Conservation (phyloP, 2,797 vertebrate genomes). For the Steatocranus sp. region DNA sequence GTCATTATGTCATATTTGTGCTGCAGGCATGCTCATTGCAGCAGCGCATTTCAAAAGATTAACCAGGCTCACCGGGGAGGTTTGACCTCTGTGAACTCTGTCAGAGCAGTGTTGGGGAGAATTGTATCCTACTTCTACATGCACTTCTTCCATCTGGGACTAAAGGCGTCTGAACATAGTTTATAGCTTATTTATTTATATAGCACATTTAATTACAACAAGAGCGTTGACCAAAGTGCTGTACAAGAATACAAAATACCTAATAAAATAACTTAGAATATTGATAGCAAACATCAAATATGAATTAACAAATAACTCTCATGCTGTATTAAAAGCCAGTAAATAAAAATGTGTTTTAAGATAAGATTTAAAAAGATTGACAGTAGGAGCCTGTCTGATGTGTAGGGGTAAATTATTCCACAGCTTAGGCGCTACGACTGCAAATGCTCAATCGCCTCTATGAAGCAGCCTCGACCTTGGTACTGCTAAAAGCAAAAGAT, state of each 20-base stretch:
- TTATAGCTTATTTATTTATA: not conserved
- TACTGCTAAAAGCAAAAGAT: not conserved
- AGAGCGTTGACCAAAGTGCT: not conserved
- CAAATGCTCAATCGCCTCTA: not conserved
- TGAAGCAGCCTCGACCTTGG: not conserved
- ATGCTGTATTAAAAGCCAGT: no score
- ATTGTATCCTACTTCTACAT: slow-evolving; percentile 32
- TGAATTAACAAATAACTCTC: no score
- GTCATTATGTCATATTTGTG: slow-evolving; percentile 51
- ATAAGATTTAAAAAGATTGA: no score
- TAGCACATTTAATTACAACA: not conserved
- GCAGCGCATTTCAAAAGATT: slow-evolving; percentile 27
- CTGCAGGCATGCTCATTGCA: slow-evolving; percentile 26
- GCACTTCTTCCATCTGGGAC: slow-evolving; percentile 6
- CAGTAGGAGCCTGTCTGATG: not conserved
- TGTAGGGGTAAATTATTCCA: not conserved
- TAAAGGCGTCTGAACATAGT: not conserved
- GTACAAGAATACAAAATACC: not conserved
- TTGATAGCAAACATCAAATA: no score
- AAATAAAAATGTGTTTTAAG: no score
- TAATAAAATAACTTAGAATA: not conserved
- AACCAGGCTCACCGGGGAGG: slow-evolving; percentile 20
- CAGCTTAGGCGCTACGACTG: not conserved
- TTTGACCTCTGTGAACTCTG: slow-evolving; percentile 40
- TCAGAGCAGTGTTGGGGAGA: slow-evolving; percentile 18